A percentile compares a stretch with the other conserved stretches of the same genome.
These are phyloP conservation scores for Pristiophorus japonicus DNA, from an alignment of 2,113 vertebrate genomes.

Conservation along the genomic window DNA sequence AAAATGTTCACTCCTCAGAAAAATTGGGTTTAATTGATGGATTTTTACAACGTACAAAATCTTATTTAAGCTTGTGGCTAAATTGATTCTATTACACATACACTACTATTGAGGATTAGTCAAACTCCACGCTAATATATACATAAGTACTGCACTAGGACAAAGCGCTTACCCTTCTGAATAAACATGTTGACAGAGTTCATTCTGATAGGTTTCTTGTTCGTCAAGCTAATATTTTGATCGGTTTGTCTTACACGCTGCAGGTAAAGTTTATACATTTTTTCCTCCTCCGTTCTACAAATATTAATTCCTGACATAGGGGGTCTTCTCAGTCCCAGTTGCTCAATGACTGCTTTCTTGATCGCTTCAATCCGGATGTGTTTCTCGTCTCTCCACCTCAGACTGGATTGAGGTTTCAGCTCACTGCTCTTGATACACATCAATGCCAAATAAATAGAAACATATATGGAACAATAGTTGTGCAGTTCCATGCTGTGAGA, in stretches of 20 bases:
- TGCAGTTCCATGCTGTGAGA: neutral
- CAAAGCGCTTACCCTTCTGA: conserved; percentile 23
- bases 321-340: neutral
- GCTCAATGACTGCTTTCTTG: neutral
- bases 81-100: neutral
- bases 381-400: neutral
- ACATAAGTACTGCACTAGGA: neutral
- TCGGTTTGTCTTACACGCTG: neutral
- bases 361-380: conserved; percentile 7
- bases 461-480: neutral
- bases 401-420: neutral
- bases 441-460: neutral
- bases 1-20: neutral
- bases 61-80: neutral
- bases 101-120: neutral
- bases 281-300: neutral
- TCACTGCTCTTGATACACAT: neutral
- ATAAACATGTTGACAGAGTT: neutral
- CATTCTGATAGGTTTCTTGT: neutral
- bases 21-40: neutral
- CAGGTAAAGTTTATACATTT: conserved; percentile 18
- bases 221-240: neutral
- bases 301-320: neutral
- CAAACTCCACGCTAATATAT: neutral
- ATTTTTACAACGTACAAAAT: neutral